Evolutionary conservation across 2,113 vertebrate genomes (phyloP).

Genomic region (Craseonycteris thonglongyai): DNA sequence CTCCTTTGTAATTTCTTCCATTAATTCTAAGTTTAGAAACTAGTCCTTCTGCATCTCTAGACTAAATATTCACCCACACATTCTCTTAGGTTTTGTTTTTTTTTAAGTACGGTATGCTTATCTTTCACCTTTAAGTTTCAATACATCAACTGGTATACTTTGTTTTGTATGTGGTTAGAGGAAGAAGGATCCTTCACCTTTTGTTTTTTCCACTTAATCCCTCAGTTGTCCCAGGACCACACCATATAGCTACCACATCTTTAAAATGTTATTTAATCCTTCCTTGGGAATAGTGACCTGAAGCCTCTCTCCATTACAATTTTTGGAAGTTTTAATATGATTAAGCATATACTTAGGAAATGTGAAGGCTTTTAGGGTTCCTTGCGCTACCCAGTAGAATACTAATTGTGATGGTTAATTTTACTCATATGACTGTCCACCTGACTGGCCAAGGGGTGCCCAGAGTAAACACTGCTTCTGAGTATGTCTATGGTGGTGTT

Average conservation of each 20-base stretch:
- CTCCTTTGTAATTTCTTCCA: slow-evolving; percentile 16
- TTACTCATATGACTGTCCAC: background rate
- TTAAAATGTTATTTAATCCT: background rate
- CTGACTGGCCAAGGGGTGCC: background rate
- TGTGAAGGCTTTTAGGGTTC: background rate
- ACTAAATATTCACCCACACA: background rate
- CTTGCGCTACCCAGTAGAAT: background rate
- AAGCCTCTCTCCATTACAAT: background rate
- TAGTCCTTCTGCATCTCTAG: background rate
- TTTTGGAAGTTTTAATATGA: background rate
- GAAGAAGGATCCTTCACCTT: background rate
- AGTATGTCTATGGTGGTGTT: background rate
- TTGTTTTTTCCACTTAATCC: background rate
- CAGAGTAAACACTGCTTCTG: background rate
- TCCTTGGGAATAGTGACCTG: background rate
- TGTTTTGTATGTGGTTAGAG: background rate
- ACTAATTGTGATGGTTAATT: background rate
- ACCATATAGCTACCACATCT: background rate
- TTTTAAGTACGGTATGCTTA: background rate
- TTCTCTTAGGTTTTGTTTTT: background rate
- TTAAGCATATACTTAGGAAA: background rate
- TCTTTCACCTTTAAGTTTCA: background rate
- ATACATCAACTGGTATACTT: background rate
- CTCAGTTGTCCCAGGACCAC: background rate
- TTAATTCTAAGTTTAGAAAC: slow-evolving; percentile 7